phyloP scores from a whole-genome alignment of 2,888 invertebrate genomes.

The Arctia plantaginis region DNA sequence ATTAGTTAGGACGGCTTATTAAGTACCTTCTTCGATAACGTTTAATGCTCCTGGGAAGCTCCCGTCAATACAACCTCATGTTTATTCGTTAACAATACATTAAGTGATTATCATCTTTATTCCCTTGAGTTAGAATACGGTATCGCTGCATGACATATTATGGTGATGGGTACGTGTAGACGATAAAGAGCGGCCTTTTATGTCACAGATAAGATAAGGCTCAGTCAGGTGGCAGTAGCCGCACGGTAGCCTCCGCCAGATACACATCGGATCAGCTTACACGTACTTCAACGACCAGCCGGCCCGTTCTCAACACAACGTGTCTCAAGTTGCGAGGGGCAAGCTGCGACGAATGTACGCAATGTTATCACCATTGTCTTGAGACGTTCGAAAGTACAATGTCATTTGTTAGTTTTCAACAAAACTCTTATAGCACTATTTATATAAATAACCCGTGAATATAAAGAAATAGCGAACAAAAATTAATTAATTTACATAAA shows the following conservation, averaged over 20 bases:
- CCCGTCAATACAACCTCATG: constrained; percentile 53
- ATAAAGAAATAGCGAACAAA: no score
- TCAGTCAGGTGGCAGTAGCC: constrained; percentile 33
- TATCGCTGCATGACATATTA: constrained; percentile 4
- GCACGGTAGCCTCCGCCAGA: constrained; percentile 29
- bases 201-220: constrained; percentile 70
- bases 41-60: constrained; percentile 62
- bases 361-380: not conserved
- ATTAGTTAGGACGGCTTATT: constrained; percentile 69
- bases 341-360: not conserved
- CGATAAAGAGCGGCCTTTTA: constrained; percentile 61
- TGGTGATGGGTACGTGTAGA: constrained; percentile 31
- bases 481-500: no score
- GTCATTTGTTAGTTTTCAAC: not conserved
- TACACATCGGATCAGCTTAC: constrained; percentile 36
- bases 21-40: constrained; percentile 64
- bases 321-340: not conserved
- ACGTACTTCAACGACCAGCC: constrained; percentile 3
- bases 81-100: constrained; percentile 52
- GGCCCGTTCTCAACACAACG: not conserved
- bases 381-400: not conserved
- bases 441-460: not conserved
- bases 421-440: not conserved
- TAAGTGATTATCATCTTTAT: constrained; percentile 21
- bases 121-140: constrained; percentile 13